A percentile compares a stretch with the other conserved stretches of the same genome.
Evolutionary conservation across 53 echinoderm and acorn worm species (phyloP).

Genomic region (Echinometra lucunter): DNA sequence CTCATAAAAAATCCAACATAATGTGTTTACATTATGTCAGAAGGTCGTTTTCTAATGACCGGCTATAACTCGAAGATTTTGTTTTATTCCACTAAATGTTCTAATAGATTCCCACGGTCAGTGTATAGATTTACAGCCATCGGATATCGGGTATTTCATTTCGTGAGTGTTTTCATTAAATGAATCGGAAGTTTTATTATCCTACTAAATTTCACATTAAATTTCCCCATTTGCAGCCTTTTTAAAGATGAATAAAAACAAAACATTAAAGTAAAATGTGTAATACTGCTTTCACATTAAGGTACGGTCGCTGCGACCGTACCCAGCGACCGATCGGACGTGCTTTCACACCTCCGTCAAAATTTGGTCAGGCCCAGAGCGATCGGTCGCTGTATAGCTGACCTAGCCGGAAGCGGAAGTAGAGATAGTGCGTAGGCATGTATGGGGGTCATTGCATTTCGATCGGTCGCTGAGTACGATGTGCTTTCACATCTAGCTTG

Average conservation of each 20-base stretch:
- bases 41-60: constrained; percentile 45
- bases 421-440: no score
- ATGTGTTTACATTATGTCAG: constrained; percentile 49
- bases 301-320: no score
- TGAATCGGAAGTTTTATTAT: not conserved
- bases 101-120: constrained; percentile 42
- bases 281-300: no score
- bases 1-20: constrained; percentile 42
- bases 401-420: no score
- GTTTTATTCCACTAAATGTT: constrained; percentile 13
- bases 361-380: no score
- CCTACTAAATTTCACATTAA: not conserved
- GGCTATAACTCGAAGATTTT: constrained; percentile 30
- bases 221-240: not conserved
- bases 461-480: no score
- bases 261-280: not conserved
- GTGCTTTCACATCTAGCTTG: no score
- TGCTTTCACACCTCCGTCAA: no score
- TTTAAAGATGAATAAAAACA: not conserved
- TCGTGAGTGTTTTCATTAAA: constrained; percentile 17
- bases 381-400: no score
- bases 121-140: constrained; percentile 17
- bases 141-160: constrained; percentile 35
- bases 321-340: no score
- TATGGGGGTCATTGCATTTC: no score